Percentiles rank a stretch among this genome's conserved stretches.
phyloP scores from a whole-genome alignment of 1,140 invertebrate species.

The Muscidifurax raptorellus region DNA sequence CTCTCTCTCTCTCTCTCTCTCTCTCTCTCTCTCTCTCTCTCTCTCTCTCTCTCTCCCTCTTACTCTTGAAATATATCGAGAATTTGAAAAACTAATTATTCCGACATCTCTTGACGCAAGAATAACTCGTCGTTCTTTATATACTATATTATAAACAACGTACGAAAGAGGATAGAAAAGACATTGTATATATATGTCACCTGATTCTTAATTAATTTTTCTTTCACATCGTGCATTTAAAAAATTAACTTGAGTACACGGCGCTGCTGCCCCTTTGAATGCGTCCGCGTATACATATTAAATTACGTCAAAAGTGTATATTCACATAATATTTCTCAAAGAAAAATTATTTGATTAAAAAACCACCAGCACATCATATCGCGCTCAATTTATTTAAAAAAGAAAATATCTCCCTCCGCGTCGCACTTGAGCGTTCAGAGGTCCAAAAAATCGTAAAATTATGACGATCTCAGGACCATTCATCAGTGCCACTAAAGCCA shows the following conservation, averaged over 20 bases:
- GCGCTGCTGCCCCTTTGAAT: background rate
- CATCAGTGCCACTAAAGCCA: background rate
- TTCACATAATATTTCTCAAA: too few relatives aligned
- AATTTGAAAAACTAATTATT: background rate
- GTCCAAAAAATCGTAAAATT: background rate
- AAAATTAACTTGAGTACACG: background rate
- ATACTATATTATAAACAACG: too few relatives aligned
- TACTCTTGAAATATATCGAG: background rate
- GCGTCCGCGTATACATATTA: background rate
- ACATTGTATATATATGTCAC: too few relatives aligned
- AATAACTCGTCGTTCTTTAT: too few relatives aligned
- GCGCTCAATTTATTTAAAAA: background rate
- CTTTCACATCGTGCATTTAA: background rate
- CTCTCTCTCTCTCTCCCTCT: background rate
- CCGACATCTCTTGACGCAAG: too few relatives aligned
- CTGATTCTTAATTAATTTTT: slow-evolving; percentile 24
- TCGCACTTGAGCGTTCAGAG: background rate
- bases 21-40: background rate
- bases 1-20: background rate
- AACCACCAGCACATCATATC: background rate
- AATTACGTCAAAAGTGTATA: background rate
- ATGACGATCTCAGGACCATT: background rate
- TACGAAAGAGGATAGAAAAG: too few relatives aligned
- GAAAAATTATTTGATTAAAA: background rate
- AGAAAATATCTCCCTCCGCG: background rate